These are phyloP conservation scores for Hypomecis punctinalis DNA, from an alignment of 2,888 invertebrate genomes.

Conservation along the genomic window DNA sequence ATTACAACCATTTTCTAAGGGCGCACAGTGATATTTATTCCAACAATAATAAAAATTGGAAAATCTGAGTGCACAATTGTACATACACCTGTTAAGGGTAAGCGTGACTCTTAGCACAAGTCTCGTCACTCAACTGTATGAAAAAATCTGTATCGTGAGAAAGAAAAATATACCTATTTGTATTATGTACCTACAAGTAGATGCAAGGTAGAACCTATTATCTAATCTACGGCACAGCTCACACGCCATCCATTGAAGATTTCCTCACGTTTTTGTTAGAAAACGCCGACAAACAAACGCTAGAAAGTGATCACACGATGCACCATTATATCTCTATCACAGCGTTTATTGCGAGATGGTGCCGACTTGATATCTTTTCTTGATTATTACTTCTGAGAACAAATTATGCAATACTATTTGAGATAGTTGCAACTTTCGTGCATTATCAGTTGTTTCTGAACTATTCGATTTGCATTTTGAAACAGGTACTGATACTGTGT, in stretches of 20 bases:
- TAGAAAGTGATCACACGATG: constrained; percentile 13
- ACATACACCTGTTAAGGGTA: too few species aligned
- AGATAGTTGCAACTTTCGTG: not conserved
- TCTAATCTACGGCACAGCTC: not conserved
- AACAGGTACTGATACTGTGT: too few species aligned
- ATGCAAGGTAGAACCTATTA: not conserved
- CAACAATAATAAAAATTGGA: too few species aligned
- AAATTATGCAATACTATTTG: constrained; percentile 11
- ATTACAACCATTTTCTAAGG: too few species aligned
- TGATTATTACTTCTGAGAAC: constrained; percentile 11
- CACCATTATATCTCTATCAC: constrained; percentile 10
- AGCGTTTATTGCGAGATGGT: constrained; percentile 12
- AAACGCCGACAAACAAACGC: not conserved
- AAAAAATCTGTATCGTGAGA: not conserved
- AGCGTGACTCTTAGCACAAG: too few species aligned
- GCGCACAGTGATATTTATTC: too few species aligned
- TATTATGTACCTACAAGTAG: too few species aligned
- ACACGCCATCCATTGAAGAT: constrained; percentile 8
- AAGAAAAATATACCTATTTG: too few species aligned
- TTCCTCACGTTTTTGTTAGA: constrained; percentile 3
- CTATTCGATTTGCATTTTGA: not conserved
- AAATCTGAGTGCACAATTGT: too few species aligned
- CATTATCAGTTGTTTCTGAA: not conserved
- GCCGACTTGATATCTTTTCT: constrained; percentile 6
- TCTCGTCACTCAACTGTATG: too few species aligned